Evolutionary conservation across 2,113 vertebrate genomes (phyloP), one percentile per base, ranked within the genome.

Genomic region (Paraplagusia blochii): DNA sequence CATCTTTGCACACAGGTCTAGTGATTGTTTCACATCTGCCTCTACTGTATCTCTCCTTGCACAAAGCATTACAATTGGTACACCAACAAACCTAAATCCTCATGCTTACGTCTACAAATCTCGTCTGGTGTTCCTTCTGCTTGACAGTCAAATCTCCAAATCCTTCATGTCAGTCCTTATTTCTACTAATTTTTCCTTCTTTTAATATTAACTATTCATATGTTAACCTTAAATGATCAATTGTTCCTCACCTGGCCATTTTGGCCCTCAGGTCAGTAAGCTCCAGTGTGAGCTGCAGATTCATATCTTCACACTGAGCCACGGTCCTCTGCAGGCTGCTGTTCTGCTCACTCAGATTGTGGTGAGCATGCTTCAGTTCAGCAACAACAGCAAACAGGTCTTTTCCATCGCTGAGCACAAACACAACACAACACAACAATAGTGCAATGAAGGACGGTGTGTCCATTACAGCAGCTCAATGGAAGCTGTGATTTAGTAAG

Each of bases 281-380:
- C 68, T 92, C 90, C 51, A 89, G 58, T 14, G 70, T 88, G 58
- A 92, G 87, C 76, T 90, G 88, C 50, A 91, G 82, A 76, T 91
- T 92, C 5, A 74, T 59, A 11, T 91, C 91, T 17, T 92, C 91
- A 63, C 88, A 83, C 63, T 90, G 84, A 59, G 87, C 71, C 66
- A 91, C 61, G 0, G 68, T 88, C 78, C 69, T 86, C 66, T 87
- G 18, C 63, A 92, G 81, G 53, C 69, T 73, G 69, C 72, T 79
- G 83, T 91, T 92, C 77, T 90, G 88, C 49, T 87, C 85, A 0
- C 63, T 88, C 61, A 91, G 74, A 16, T 80, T 86, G 54, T 63
- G 69, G 45, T 87, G 84, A 18, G 85, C 75, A 11, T 79, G 84
- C 69, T 86, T 86, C 69, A 91, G 69, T 33, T 91, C 87, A 9